Percentiles rank a stretch among this genome's conserved stretches.
Conservation (phyloP, 2,888 invertebrate genomes). For the Pseudolycoriella hygida region DNA sequence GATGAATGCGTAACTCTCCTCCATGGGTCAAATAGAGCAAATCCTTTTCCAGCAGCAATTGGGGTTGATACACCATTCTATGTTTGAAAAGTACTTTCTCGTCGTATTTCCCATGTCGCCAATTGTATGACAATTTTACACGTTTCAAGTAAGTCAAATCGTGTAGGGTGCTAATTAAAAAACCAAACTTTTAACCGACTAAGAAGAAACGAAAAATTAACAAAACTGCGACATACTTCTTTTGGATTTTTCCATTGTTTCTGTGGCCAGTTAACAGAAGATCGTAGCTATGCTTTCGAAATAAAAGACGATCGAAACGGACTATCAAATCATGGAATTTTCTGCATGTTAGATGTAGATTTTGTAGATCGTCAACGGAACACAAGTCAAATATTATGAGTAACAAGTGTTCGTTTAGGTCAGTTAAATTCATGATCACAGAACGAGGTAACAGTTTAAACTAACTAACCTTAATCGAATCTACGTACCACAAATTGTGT, state of each 20-base stretch:
- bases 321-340: slow-evolving; percentile 31
- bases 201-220: background rate
- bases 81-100: slow-evolving; percentile 30
- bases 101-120: slow-evolving; percentile 34
- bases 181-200: background rate
- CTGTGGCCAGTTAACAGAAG: slow-evolving; percentile 23
- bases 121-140: slow-evolving; percentile 31
- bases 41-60: slow-evolving; percentile 32
- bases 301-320: slow-evolving; percentile 21
- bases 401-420: slow-evolving; percentile 27
- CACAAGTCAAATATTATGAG: slow-evolving; percentile 35
- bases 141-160: slow-evolving; percentile 22
- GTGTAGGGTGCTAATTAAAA: slow-evolving; percentile 17
- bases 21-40: slow-evolving; percentile 36
- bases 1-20: slow-evolving; percentile 20
- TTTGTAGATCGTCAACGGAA: slow-evolving; percentile 30
- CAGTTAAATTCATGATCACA: background rate
- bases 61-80: slow-evolving; percentile 32
- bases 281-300: slow-evolving; percentile 19
- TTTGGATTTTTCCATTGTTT: slow-evolving; percentile 16
- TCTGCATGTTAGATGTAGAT: slow-evolving; percentile 31
- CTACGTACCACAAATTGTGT: too few species aligned
- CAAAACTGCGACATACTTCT: background rate
- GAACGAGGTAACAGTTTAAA: too few species aligned
- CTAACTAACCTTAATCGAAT: too few species aligned